phyloP scores from a whole-genome alignment of 2,888 invertebrate species.

The Seira sanloemensis region DNA sequence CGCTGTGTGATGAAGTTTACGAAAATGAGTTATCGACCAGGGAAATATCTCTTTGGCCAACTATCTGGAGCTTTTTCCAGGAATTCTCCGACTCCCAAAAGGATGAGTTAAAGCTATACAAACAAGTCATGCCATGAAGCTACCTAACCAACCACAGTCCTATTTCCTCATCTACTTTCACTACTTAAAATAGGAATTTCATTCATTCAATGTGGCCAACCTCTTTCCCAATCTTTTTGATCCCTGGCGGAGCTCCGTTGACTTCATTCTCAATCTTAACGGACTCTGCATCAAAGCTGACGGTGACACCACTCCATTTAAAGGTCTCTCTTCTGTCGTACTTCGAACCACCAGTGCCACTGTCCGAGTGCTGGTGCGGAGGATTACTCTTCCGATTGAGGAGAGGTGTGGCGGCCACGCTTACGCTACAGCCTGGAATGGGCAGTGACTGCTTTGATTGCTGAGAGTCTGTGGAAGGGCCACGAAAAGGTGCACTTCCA shows the following conservation, averaged over 20 bases:
- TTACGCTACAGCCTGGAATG: constrained; percentile 50
- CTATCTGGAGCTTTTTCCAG: not conserved
- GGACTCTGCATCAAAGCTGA: constrained; percentile 73
- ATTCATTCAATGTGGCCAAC: constrained; percentile 40
- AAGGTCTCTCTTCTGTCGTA: constrained; percentile 71
- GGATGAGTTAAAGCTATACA: not conserved
- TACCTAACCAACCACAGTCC: not conserved
- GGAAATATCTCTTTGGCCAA: no score
- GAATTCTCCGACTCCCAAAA: not conserved
- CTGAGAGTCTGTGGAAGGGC: constrained; percentile 70
- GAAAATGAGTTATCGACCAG: not conserved
- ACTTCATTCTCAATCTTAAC: constrained; percentile 74
- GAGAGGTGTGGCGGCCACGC: constrained; percentile 61
- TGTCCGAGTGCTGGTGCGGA: constrained; percentile 62
- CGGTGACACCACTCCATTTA: constrained; percentile 73
- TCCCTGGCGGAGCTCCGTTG: constrained; percentile 72
- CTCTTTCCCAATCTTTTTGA: constrained; percentile 73
- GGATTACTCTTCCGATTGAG: constrained; percentile 47
- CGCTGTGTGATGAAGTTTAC: not conserved
- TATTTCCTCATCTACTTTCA: not conserved
- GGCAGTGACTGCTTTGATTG: constrained; percentile 66
- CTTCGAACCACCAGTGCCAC: constrained; percentile 58
- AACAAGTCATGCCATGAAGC: not conserved
- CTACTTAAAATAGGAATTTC: not conserved
- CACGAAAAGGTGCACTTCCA: constrained; percentile 54